A percentile compares a stretch with the other conserved stretches of the same genome.
phyloP scores from a whole-genome alignment of 2,113 vertebrate species.

The Tachuris rubrigastra region DNA sequence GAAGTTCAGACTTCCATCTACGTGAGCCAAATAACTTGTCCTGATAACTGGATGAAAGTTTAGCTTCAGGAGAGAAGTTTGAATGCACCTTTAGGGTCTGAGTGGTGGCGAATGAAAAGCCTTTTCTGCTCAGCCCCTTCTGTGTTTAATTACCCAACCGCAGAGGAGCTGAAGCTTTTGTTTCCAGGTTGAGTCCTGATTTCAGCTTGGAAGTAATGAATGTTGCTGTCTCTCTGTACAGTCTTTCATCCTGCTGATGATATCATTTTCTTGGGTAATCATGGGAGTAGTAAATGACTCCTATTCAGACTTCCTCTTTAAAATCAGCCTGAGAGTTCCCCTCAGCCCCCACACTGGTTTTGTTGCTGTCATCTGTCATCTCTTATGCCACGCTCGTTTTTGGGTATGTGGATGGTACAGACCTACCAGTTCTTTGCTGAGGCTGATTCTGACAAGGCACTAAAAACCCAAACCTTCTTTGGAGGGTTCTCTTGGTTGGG shows the following conservation, averaged over 20 bases:
- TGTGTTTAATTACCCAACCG: conserved; percentile 3
- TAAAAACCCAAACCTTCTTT: neutral
- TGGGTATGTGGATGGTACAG: neutral
- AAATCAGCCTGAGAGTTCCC: neutral
- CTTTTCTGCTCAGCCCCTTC: neutral
- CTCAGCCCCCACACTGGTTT: neutral
- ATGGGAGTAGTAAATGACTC: neutral
- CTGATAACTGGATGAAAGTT: neutral
- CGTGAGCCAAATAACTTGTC: neutral
- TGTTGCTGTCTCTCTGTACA: neutral
- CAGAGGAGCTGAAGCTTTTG: conserved; percentile 24
- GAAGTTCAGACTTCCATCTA: neutral
- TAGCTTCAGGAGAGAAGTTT: neutral
- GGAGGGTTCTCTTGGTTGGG: neutral
- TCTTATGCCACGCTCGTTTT: neutral
- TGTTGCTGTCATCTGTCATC: neutral
- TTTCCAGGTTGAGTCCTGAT: conserved; percentile 24
- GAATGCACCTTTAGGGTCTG: neutral
- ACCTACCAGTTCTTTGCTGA: neutral
- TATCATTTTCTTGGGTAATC: neutral
- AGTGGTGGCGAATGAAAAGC: neutral
- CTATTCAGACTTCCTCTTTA: neutral
- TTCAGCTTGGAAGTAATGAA: neutral
- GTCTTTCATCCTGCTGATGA: conserved; percentile 12
- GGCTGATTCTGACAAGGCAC: neutral